Percentiles rank a stretch among this genome's conserved stretches.
Evolutionary conservation across 2,113 vertebrate genomes (phyloP).

Genomic region (Bubalus kerabau): DNA sequence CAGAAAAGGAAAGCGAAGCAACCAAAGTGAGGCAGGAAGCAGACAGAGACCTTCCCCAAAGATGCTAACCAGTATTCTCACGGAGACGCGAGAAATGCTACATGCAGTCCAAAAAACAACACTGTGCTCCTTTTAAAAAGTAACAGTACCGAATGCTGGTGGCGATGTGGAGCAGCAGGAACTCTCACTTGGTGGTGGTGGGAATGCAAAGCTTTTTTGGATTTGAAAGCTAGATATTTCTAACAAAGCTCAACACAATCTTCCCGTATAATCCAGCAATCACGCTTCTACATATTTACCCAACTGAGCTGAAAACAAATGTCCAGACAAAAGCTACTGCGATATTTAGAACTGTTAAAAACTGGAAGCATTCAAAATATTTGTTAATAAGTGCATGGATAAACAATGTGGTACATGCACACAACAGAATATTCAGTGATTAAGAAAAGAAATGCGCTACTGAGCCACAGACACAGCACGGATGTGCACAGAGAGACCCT

Average conservation of each 20-base stretch:
- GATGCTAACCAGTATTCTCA: not conserved
- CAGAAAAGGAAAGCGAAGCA: not conserved
- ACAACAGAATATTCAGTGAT: not conserved
- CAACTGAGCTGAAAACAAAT: not conserved
- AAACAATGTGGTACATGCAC: not conserved
- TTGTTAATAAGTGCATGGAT: not conserved
- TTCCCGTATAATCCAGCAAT: not conserved
- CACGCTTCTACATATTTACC: not conserved
- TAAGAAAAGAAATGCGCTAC: not conserved
- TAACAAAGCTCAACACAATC: not conserved
- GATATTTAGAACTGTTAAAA: not conserved
- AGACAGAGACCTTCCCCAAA: not conserved
- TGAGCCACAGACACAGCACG: fast-evolving
- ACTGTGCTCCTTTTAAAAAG: not conserved
- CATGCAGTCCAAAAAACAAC: not conserved
- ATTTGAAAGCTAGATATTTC: not conserved
- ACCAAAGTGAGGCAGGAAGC: not conserved
- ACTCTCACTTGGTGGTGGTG: not conserved
- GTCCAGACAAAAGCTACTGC: not conserved
- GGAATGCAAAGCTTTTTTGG: not conserved
- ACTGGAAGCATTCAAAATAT: not conserved
- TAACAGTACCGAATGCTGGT: not conserved
- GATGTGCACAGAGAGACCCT: fast-evolving
- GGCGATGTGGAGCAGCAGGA: not conserved
- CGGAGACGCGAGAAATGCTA: not conserved